A percentile compares a stretch with the other conserved stretches of the same genome.
phyloP scores from a whole-genome alignment of 2,797 vertebrate genomes.

The Momotus momota region DNA sequence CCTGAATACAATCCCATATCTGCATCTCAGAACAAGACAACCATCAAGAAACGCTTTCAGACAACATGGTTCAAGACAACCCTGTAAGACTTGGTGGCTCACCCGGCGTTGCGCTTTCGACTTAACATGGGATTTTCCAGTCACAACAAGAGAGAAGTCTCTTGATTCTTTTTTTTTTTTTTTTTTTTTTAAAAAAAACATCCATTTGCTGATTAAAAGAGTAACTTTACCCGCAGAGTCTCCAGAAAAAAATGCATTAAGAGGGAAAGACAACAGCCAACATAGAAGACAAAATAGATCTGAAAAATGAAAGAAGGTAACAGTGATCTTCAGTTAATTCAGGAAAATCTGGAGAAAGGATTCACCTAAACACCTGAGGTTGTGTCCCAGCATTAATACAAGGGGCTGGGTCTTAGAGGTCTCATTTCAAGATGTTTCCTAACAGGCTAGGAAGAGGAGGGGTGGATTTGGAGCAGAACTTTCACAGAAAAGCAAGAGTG shows the following conservation, averaged over 20 bases:
- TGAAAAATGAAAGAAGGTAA: not conserved
- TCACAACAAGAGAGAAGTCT: not conserved
- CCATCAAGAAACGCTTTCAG: not conserved
- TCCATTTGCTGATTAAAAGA: not conserved
- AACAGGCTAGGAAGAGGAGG: not conserved
- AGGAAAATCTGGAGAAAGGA: not conserved
- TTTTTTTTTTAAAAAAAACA: not conserved
- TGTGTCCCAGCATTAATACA: not conserved
- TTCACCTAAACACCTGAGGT: not conserved
- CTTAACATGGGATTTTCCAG: not conserved
- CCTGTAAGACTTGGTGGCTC: not conserved
- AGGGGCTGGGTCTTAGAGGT: not conserved
- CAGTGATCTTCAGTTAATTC: not conserved
- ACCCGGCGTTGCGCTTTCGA: fast-evolving
- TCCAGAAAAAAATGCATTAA: not conserved
- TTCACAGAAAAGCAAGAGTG: not conserved
- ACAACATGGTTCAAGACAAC: not conserved
- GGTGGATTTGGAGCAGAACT: not conserved
- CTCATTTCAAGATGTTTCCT: not conserved
- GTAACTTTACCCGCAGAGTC: not conserved
- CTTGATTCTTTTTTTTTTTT: not conserved
- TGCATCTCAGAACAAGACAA: not conserved
- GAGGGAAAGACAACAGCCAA: not conserved
- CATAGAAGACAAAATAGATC: not conserved
- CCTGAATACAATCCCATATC: not conserved